Conservation (phyloP, 1,140 invertebrate species). For the Bombus consobrinus region DNA sequence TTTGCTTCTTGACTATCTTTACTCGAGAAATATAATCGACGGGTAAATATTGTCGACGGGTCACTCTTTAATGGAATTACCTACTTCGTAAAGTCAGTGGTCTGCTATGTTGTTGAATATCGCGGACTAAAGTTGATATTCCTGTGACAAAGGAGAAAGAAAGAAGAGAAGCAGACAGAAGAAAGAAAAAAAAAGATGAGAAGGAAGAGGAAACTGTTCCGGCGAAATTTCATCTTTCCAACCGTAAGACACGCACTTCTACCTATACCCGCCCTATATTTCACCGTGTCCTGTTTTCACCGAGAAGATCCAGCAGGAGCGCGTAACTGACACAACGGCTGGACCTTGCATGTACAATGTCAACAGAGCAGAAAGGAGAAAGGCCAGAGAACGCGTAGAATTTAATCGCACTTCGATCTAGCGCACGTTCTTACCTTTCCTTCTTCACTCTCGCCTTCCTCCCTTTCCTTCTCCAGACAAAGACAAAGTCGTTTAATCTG, state of each 20-base stretch:
- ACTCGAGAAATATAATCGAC: too few relatives aligned
- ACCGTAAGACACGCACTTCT: neutral
- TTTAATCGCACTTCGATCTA: slow-evolving; percentile 63
- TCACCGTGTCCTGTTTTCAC: neutral
- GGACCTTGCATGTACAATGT: slow-evolving; percentile 38
- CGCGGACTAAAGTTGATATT: too few relatives aligned
- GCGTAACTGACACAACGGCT: slow-evolving; percentile 17
- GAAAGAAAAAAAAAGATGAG: too few relatives aligned
- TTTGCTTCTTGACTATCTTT: too few relatives aligned
- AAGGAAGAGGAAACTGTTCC: neutral
- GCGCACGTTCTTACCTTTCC: slow-evolving; percentile 29
- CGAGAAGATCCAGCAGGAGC: neutral
- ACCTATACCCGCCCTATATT: neutral
- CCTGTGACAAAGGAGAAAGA: neutral
- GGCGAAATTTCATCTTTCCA: neutral
- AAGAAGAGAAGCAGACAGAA: neutral
- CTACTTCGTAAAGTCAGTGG: too few relatives aligned
- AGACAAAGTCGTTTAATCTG: slow-evolving; percentile 44
- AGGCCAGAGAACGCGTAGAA: slow-evolving; percentile 38
- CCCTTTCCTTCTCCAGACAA: slow-evolving; percentile 8
- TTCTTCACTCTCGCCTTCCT: neutral
- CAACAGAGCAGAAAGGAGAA: slow-evolving; percentile 15
- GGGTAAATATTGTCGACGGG: too few relatives aligned
- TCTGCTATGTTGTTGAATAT: too few relatives aligned
- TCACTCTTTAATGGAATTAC: too few relatives aligned